These are phyloP conservation scores for Hemiscyllium ocellatum DNA, from an alignment of 2,113 vertebrate genomes.

Conservation along the genomic window DNA sequence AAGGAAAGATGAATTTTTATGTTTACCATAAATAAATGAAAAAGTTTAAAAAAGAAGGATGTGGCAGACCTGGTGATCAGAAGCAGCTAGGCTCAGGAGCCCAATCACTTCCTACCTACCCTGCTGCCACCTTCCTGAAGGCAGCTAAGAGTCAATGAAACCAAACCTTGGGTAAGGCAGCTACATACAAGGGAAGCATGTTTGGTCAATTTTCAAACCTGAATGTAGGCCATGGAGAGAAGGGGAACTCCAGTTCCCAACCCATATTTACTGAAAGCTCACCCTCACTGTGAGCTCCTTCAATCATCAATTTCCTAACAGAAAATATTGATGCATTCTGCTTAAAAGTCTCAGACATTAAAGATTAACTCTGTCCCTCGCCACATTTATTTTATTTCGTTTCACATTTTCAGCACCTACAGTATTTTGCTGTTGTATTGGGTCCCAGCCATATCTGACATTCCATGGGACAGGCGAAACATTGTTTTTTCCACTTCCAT, in stretches of 20 bases:
- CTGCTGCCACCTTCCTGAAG: too few species aligned
- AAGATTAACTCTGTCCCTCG: neutral
- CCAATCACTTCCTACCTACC: too few species aligned
- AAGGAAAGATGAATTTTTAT: too few species aligned
- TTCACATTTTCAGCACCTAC: too few species aligned
- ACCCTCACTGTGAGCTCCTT: neutral
- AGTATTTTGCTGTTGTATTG: too few species aligned
- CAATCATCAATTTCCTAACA: neutral
- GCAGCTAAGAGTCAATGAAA: neutral
- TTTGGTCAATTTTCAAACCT: neutral
- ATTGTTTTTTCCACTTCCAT: neutral
- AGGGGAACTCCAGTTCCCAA: neutral
- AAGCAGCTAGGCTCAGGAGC: too few species aligned
- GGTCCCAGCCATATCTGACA: too few species aligned
- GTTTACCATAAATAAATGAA: too few species aligned
- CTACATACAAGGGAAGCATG: neutral
- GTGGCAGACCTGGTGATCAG: too few species aligned
- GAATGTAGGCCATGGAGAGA: neutral
- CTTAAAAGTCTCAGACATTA: neutral
- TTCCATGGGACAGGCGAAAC: too few species aligned
- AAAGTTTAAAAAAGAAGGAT: too few species aligned
- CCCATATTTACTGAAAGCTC: neutral
- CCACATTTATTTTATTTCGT: too few species aligned
- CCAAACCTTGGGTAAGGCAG: neutral
- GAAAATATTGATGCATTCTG: neutral